Evolutionary conservation across 2,113 vertebrate genomes (phyloP), one percentile per base, ranked within the genome.

Genomic region (Dascyllus trimaculatus): DNA sequence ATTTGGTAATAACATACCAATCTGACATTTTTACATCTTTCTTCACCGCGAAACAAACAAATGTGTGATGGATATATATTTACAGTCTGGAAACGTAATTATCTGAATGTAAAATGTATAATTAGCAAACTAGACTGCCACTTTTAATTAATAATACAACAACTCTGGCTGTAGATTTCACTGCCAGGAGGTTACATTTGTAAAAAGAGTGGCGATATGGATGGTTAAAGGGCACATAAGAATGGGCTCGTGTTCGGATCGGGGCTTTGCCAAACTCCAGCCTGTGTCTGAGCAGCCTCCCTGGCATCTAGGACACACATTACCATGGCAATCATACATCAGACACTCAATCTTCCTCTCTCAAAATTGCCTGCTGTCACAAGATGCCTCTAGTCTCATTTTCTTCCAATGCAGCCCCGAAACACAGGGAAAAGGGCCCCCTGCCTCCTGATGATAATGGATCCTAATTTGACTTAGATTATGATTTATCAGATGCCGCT

Each of bases 381-480:
- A 81, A 84, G 82, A 81, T 70, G 88, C 74, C 71, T 69, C 73
- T 10, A 38, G 75, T 90, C 82, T 81, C 79, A 81, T 89, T 85
- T 85, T 78, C 75, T 72, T 60, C 59, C 43, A 26, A 17, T 58
- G 56, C 80, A 40, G 78, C 52, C 69, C 74, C 4, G 60, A 85
- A 83, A 88, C 62, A 15, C 71, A 71, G 88, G 56, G 54, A 38
- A 54, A 61, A 65, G 62, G 56, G 43, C 88, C 88, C 74, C 82
- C 77, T 35, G 80, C 85, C 77, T 83, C 49, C 49, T 61, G 71
- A 87, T 84, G 84, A 84, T 92, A 91, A 91, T 91, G 87, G 85
- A 87, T 77, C 85, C 82, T 92, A 92, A 91, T 90, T 87, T 80
- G 81, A 91, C 82, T 88, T 57, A 77, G 76, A 92, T 90, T 78